These are phyloP conservation scores for Adineta ricciae DNA, from an alignment of 2,888 invertebrate species.

Conservation along the genomic window DNA sequence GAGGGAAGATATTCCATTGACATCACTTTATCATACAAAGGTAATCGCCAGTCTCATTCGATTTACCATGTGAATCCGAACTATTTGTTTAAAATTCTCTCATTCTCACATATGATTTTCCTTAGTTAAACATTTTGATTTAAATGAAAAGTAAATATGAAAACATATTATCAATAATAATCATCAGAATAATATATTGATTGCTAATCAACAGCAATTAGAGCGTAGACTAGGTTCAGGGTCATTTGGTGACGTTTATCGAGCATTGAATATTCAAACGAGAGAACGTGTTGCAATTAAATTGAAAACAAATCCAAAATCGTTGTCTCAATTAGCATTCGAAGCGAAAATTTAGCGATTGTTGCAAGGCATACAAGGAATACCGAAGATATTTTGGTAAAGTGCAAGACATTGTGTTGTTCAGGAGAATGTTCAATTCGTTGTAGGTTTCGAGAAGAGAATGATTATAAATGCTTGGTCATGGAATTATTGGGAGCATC, in stretches of 20 bases:
- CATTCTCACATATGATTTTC: not conserved
- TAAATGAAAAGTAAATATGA: not conserved
- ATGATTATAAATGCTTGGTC: not conserved
- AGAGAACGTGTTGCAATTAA: conserved; percentile 5
- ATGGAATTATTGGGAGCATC: not conserved
- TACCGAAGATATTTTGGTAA: not conserved
- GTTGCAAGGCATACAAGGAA: not conserved
- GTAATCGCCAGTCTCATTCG: no score
- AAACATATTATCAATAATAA: not conserved
- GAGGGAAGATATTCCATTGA: no score
- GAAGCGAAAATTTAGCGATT: not conserved
- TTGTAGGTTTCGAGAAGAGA: not conserved
- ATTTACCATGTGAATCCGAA: no score
- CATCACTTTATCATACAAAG: no score
- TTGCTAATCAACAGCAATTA: not conserved
- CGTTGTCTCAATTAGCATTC: not conserved
- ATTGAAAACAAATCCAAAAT: not conserved
- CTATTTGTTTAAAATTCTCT: no score
- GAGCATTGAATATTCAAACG: not conserved
- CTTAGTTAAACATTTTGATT: not conserved
- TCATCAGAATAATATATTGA: not conserved
- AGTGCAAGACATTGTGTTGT: not conserved
- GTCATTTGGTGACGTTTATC: conserved; percentile 20
- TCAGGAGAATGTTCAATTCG: not conserved
- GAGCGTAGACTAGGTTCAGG: conserved; percentile 7